A percentile compares a stretch with the other conserved stretches of the same genome.
phyloP scores from a whole-genome alignment of 2,797 vertebrate species.

The Silurus lanzhouensis region DNA sequence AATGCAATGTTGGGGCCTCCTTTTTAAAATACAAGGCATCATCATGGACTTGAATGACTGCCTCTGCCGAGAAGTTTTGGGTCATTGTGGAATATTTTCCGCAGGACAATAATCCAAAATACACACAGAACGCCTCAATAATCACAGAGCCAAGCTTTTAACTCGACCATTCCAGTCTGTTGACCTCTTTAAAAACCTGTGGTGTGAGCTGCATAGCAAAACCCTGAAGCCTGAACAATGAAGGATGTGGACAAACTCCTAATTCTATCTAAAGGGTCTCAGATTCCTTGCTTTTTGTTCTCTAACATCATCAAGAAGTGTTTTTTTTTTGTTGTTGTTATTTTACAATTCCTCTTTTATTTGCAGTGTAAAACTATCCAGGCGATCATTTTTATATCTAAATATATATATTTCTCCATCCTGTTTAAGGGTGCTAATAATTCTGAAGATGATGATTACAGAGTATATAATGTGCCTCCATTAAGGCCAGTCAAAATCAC shows the following conservation, averaged over 20 bases:
- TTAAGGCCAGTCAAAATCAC: background rate
- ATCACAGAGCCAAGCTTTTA: background rate
- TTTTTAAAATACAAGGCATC: too few relatives aligned
- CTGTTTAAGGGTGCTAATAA: background rate
- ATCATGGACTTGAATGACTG: too few relatives aligned
- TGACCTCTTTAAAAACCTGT: background rate
- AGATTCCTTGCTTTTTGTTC: background rate
- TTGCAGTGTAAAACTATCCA: background rate
- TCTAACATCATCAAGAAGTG: background rate
- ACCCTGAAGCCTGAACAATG: background rate
- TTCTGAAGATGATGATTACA: background rate
- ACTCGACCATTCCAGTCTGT: background rate
- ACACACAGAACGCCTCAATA: background rate
- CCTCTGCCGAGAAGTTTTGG: too few relatives aligned
- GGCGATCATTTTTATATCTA: background rate
- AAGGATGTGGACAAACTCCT: background rate
- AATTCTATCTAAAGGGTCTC: background rate
- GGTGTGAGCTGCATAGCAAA: background rate
- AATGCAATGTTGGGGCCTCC: too few relatives aligned
- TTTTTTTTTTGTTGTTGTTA: background rate
- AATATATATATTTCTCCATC: too few relatives aligned
- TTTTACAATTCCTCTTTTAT: background rate
- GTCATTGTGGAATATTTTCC: too few relatives aligned
- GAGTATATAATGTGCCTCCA: background rate
- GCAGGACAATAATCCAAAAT: too few relatives aligned